Conservation (phyloP, 30 jellyfish, hydroid and myxozoan genomes). For the Aurelia aurita region DNA sequence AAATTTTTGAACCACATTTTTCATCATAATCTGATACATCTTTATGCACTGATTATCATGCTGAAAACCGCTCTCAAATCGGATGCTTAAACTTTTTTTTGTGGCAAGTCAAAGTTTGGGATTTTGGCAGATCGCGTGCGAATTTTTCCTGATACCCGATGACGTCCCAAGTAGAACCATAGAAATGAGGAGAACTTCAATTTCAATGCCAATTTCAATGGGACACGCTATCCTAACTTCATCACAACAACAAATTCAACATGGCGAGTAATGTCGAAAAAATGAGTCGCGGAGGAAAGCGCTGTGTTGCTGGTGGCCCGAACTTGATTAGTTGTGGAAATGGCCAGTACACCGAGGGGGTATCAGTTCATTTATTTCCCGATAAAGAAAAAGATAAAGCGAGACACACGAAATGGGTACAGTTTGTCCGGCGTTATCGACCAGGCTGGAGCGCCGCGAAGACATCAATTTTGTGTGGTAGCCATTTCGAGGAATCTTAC, state of each 20-base stretch:
- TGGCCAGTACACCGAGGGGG: slow-evolving; percentile 40
- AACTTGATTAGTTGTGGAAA: slow-evolving; percentile 44
- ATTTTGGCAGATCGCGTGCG: slow-evolving; percentile 33
- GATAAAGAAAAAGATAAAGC: slow-evolving; percentile 22
- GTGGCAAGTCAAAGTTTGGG: slow-evolving; percentile 27
- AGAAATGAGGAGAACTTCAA: too few species aligned
- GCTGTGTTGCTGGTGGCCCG: slow-evolving; percentile 74
- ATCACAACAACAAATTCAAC: slow-evolving; percentile 1
- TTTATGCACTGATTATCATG: slow-evolving; percentile 2
- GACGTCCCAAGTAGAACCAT: slow-evolving; percentile 20
- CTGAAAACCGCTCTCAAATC: slow-evolving; percentile 19
- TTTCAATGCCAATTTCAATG: slow-evolving; percentile 1
- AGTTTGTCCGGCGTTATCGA: slow-evolving; percentile 53
- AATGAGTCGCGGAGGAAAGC: slow-evolving; percentile 43
- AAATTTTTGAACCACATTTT: slow-evolving; percentile 1
- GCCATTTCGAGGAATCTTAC: slow-evolving; percentile 34
- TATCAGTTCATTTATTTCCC: slow-evolving; percentile 49
- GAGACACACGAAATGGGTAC: slow-evolving; percentile 43
- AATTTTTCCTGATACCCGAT: background rate
- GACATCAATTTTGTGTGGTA: slow-evolving; percentile 17
- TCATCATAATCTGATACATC: slow-evolving; percentile 15
- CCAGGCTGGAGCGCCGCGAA: slow-evolving; percentile 36
- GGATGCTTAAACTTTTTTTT: background rate
- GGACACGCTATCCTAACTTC: slow-evolving; percentile 25
- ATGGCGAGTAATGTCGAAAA: slow-evolving; percentile 32